Evolutionary conservation across 2,113 vertebrate species (phyloP).

Genomic region (Ivindomyrus marchei): DNA sequence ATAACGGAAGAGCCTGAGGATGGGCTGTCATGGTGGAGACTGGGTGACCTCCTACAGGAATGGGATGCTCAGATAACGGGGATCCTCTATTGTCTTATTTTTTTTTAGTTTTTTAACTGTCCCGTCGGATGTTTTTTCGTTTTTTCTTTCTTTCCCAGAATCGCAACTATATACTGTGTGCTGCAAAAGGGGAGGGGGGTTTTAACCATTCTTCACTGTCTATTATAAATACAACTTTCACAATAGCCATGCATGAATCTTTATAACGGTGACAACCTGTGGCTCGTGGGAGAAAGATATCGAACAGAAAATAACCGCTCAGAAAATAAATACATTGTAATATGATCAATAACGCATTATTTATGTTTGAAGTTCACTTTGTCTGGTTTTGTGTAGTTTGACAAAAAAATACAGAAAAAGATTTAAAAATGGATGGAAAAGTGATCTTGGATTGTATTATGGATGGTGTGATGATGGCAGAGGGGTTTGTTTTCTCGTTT

Average conservation of each 20-base stretch:
- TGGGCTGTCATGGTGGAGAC: background rate
- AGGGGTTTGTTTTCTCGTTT: background rate
- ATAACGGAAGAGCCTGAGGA: background rate
- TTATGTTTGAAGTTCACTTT: background rate
- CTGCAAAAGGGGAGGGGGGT: background rate
- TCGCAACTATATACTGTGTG: background rate
- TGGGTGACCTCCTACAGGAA: background rate
- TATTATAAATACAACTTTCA: background rate
- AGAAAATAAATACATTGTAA: conserved; percentile 4
- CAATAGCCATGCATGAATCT: background rate
- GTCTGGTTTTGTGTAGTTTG: background rate
- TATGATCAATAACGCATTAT: background rate
- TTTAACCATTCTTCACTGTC: background rate
- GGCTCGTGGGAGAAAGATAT: background rate
- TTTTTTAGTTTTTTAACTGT: background rate
- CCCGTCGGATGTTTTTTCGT: background rate
- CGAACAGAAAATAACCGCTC: background rate
- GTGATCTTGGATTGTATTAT: background rate
- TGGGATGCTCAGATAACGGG: background rate
- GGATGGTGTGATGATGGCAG: background rate
- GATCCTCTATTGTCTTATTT: background rate
- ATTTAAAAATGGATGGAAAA: background rate
- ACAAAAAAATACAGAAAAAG: background rate
- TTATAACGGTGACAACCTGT: conserved; percentile 11
- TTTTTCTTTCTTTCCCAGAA: background rate